Evolutionary conservation across 2,113 vertebrate genomes (phyloP).

Genomic region (Phaethon lepturus): DNA sequence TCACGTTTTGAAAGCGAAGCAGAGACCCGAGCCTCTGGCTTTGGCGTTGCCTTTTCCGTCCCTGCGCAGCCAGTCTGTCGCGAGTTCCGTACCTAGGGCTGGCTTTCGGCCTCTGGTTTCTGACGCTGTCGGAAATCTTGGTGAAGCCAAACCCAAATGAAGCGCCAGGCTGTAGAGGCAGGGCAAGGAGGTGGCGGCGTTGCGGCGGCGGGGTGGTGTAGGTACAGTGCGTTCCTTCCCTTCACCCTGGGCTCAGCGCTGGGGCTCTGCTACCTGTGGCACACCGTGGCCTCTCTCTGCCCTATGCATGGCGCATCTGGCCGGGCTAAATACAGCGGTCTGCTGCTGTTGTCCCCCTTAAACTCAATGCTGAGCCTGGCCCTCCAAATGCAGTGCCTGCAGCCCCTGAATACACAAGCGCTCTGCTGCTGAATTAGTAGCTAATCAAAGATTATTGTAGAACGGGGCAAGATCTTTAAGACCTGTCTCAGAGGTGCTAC

Average conservation of each 20-base stretch:
- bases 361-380: background rate
- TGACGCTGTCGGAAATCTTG: background rate
- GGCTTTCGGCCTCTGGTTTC: background rate
- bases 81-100: background rate
- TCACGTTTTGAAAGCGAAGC: background rate
- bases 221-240: background rate
- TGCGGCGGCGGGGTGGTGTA: fast-evolving
- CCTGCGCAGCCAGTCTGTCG: background rate
- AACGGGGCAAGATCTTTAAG: conserved; percentile 22
- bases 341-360: background rate
- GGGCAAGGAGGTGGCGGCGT: background rate
- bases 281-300: background rate
- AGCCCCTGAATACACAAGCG: conserved; percentile 1
- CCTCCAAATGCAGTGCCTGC: background rate
- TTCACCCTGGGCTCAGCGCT: background rate
- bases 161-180: background rate
- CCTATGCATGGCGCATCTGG: background rate
- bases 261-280: background rate
- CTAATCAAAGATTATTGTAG: conserved; percentile 57
- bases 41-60: background rate
- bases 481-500: conserved; percentile 36
- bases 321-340: background rate
- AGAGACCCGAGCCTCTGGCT: background rate
- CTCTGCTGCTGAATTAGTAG: conserved; percentile 48
- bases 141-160: background rate